Evolutionary conservation across 2,113 vertebrate genomes (phyloP).

Genomic region (Oncorhynchus gorbuscha): DNA sequence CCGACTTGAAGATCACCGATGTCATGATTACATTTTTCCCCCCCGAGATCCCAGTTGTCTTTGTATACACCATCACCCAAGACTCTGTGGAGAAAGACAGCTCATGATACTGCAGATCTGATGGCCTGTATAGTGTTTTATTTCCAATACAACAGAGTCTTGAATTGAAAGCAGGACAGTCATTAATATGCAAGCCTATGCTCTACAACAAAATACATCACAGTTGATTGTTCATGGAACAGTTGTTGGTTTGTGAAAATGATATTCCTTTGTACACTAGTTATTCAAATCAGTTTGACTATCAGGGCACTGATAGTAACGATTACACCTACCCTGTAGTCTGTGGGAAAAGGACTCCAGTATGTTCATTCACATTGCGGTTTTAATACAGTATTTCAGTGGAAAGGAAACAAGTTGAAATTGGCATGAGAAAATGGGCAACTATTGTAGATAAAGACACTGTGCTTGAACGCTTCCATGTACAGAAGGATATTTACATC

Average conservation of each 20-base stretch:
- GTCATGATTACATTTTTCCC: too few relatives aligned
- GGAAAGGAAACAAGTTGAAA: neutral
- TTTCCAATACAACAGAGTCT: neutral
- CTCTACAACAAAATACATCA: neutral
- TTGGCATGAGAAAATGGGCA: neutral
- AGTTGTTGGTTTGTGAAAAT: too few relatives aligned
- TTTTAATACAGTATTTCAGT: neutral
- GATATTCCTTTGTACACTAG: neutral
- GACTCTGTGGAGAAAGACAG: too few relatives aligned
- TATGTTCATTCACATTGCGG: neutral
- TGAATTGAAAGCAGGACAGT: neutral
- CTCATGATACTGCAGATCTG: neutral
- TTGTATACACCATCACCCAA: too few relatives aligned
- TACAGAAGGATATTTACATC: neutral
- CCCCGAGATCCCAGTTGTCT: too few relatives aligned
- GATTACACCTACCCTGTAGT: neutral
- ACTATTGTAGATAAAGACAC: neutral
- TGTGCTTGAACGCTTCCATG: neutral
- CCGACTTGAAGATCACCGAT: too few relatives aligned
- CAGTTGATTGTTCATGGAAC: too few relatives aligned
- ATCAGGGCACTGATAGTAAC: too few relatives aligned
- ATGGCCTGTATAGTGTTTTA: neutral
- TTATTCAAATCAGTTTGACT: too few relatives aligned
- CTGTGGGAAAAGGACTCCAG: neutral
- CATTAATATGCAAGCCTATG: neutral